Conservation (phyloP, 1,140 invertebrate species). For the Lerema accius region DNA sequence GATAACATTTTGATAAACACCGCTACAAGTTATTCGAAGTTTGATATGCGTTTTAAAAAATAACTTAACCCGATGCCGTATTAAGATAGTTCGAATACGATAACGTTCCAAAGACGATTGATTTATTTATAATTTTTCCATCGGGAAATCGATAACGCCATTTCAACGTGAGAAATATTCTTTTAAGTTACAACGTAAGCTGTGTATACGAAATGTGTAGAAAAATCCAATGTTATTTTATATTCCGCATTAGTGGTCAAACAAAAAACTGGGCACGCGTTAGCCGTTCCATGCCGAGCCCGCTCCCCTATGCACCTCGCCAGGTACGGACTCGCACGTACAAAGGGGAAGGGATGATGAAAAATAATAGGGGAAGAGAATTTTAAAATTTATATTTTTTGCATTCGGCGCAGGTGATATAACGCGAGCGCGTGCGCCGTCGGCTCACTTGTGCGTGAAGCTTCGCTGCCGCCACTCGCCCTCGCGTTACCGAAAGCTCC, state of each 20-base stretch:
- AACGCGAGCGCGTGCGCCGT: conserved; percentile 78
- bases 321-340: conserved; percentile 79
- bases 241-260: conserved; percentile 65
- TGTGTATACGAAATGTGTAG: conserved; percentile 11
- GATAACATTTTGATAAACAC: conserved; percentile 41
- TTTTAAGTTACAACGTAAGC: conserved; percentile 10
- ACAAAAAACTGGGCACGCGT: conserved; percentile 77
- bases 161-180: conserved; percentile 22
- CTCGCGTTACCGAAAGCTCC: conserved; percentile 59
- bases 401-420: conserved; percentile 82
- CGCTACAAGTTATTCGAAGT: conserved; percentile 43
- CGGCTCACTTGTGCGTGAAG: conserved; percentile 77
- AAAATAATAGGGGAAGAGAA: conserved; percentile 83
- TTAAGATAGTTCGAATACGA: conserved; percentile 48
- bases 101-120: conserved; percentile 54
- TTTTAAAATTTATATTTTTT: conserved; percentile 82
- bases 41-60: conserved; percentile 48
- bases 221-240: conserved; percentile 27
- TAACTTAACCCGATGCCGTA: conserved; percentile 42
- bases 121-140: conserved; percentile 49
- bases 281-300: conserved; percentile 52
- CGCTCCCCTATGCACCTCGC: conserved; percentile 60
- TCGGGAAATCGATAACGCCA: conserved; percentile 24
- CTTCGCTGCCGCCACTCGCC: conserved; percentile 68
- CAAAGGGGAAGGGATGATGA: conserved; percentile 78